These are phyloP conservation scores for Andrena flavipes DNA, from an alignment of 2,888 invertebrate species.

Conservation along the genomic window DNA sequence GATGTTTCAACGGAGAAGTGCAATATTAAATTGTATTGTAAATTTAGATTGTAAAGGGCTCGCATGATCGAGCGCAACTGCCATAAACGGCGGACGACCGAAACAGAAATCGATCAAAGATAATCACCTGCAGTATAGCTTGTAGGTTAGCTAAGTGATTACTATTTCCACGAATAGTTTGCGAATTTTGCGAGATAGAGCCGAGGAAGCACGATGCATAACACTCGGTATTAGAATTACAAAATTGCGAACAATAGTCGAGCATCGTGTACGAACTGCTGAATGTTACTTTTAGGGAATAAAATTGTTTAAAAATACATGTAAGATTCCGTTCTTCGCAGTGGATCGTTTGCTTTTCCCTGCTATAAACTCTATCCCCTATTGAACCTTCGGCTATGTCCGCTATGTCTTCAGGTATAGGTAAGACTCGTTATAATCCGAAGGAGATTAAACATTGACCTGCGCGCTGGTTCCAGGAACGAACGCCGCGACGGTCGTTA, in stretches of 20 bases:
- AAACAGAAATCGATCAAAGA: conserved; percentile 4
- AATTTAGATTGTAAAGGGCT: conserved; percentile 25
- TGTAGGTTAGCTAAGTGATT: conserved; percentile 13
- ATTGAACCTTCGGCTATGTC: no score
- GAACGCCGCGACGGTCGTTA: background rate
- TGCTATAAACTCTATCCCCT: no score
- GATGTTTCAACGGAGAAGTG: conserved; percentile 23
- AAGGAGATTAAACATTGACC: conserved; percentile 9
- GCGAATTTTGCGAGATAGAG: conserved; percentile 6
- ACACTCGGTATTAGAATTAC: background rate
- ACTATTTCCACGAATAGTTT: conserved; percentile 9
- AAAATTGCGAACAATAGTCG: background rate
- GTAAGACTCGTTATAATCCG: background rate
- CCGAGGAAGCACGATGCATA: background rate
- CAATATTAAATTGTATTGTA: conserved; percentile 25
- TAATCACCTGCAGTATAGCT: conserved; percentile 25
- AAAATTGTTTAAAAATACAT: conserved; percentile 26
- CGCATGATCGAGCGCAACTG: conserved; percentile 35
- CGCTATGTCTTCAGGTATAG: no score
- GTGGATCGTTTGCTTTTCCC: no score
- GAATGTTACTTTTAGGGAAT: conserved; percentile 21
- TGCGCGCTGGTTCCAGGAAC: background rate
- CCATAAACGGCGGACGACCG: background rate
- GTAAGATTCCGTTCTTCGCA: background rate
- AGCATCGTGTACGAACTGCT: background rate